Conservation (phyloP, 2,797 vertebrate genomes). For the Xerus rutilus region DNA sequence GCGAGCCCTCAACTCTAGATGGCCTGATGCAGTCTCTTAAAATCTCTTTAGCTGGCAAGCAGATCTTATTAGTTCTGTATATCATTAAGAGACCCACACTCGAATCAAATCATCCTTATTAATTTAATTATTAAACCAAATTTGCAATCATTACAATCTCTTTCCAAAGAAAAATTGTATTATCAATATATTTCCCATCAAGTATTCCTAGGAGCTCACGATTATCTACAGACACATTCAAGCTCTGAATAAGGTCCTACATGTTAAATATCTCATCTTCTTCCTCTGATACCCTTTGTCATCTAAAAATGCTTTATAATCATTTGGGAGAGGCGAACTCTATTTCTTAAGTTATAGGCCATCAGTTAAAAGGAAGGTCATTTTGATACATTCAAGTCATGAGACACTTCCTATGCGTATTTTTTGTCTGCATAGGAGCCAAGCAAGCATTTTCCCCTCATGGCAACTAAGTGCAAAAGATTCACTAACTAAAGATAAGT, state of each 20-base stretch:
- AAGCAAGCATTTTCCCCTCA: neutral
- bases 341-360: neutral
- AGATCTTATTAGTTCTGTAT: constrained; percentile 87
- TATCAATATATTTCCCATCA: constrained; percentile 89
- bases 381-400: neutral
- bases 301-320: constrained; percentile 59
- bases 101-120: constrained; percentile 85
- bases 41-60: constrained; percentile 89
- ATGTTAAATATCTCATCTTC: constrained; percentile 68
- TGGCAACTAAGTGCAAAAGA: neutral
- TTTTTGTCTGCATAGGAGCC: neutral
- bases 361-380: neutral
- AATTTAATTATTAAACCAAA: constrained; percentile 90
- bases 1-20: constrained; percentile 84
- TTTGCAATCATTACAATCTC: constrained; percentile 84
- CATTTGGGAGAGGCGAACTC: constrained; percentile 32
- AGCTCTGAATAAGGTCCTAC: constrained; percentile 48
- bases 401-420: neutral
- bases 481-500: neutral
- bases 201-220: constrained; percentile 79
- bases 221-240: constrained; percentile 75
- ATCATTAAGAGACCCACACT: constrained; percentile 86
- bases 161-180: constrained; percentile 88
- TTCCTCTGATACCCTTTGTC: constrained; percentile 54
- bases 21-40: constrained; percentile 87